Base-by-base conservation (phyloP, 2,797 vertebrate species). In the Poecile montanus region DNA sequence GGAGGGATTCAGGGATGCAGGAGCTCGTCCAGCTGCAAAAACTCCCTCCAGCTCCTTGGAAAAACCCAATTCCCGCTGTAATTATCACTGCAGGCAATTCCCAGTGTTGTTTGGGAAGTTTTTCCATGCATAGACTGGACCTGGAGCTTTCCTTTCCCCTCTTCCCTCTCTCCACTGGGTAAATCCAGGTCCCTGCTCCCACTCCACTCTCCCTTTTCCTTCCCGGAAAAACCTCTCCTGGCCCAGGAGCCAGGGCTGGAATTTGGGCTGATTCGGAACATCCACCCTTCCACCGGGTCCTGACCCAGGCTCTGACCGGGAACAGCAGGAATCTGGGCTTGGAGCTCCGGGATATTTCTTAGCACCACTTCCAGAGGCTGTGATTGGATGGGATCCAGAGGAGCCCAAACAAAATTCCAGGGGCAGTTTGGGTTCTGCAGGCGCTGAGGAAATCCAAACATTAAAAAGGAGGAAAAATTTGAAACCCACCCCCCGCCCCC, bases 31-130 rank as follows among this genome's bases (percentile, higher is more conserved):
- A 11, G 42, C 32, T 45, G 48, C 25, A 4, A 10, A 38, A 50
- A 53, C 47, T 44, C 48, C 23, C 16, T 48, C 19, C 3, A 1
- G 16, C 26, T 56, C 51, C 5, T 23, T 2, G 38, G 57, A 11
- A 44, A 38, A 75, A 4, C 6, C 1, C 4, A 0, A 0, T 23
- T 50, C 8, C 30, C 1, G 0, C 40, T 21, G 0, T 13, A 20
- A 38, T 16, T 53, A 21, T 30, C 23, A 2, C n/a, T 8, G 57
- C 50, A 20, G 61, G 50, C 17, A 3, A 11, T 16, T 42, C 30
- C 11, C 29, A 6, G 27, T 1, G 26, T 11, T 67, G 10, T 71
- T 36, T 40, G 47, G 56, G 78, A 79, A 48, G 74, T 6, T 91
- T 65, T 76, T 70, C 32, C 44, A 3, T 1, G 29, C 18, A 7